Evolutionary conservation across 2,797 vertebrate species (phyloP).

Genomic region (Gambelia wislizenii): DNA sequence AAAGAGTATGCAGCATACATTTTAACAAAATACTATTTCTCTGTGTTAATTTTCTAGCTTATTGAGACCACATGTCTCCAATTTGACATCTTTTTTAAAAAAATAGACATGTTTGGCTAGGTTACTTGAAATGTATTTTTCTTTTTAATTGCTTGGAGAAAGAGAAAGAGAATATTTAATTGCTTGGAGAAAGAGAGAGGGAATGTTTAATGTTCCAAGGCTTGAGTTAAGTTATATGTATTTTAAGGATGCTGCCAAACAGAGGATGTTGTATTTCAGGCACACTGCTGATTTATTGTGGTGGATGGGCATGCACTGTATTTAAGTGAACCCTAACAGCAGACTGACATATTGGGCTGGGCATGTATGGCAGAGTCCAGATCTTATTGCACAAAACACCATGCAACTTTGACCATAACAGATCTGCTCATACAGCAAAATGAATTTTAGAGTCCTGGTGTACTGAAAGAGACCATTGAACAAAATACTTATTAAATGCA

Average conservation of each 20-base stretch:
- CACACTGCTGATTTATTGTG: neutral
- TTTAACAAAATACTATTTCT: conserved; percentile 78
- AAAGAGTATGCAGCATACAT: conserved; percentile 79
- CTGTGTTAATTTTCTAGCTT: conserved; percentile 71
- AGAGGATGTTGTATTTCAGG: conserved; percentile 24
- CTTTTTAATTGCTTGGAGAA: conserved; percentile 72
- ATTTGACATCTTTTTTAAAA: conserved; percentile 64
- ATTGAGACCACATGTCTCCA: conserved; percentile 84
- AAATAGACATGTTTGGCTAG: conserved; percentile 76
- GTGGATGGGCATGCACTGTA: neutral
- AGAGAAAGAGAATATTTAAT: conserved; percentile 63
- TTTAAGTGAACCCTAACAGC: neutral
- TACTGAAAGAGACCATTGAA: neutral
- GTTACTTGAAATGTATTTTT: conserved; percentile 55
- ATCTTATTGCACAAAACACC: neutral
- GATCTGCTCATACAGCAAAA: neutral
- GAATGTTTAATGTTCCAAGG: conserved; percentile 65
- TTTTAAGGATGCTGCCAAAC: conserved; percentile 53
- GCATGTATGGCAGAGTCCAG: neutral
- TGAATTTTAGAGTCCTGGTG: neutral
- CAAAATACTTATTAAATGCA: neutral
- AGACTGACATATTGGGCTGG: neutral
- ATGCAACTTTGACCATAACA: too few species aligned
- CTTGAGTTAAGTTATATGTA: conserved; percentile 63
- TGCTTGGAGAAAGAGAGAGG: conserved; percentile 68